Base-by-base conservation (phyloP, 2,888 invertebrate species). In the Eupithecia subfuscata region DNA sequence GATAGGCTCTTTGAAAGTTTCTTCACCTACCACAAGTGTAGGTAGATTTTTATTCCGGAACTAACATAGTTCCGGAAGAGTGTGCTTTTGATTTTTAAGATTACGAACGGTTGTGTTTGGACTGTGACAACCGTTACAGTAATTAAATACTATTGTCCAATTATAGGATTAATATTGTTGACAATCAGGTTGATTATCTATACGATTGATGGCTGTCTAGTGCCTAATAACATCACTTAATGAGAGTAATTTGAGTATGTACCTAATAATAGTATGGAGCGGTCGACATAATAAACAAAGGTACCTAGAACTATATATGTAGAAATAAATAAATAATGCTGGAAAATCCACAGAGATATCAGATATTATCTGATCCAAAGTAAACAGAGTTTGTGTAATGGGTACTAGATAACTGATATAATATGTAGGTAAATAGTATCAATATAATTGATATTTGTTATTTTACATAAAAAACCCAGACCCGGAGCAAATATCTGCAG, bases 141-240 rank as follows among this genome's bases (percentile, higher is more conserved):
- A 78, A 76, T 79, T 75, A 77, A 78, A 78, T 79, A 72, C 56
- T 70, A 71, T 76, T 80, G 75, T 76, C 69, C 71, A 77, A 77
- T 74, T 64, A 75, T 52, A 56, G 48, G 68, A 78, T 71, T 76
- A 76, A 78, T 78, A 75, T 63, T 74, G 73, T 73, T 72, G 75
- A 74, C 70, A 75, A 70, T 71, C 67, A 74, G 67, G 72, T 73
- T 70, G 77, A 75, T 80, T 76, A 74, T 75, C 18, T 70, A 60
- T 63, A 75, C 71, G 70, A 77, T 75, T 73, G 48, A 75, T 73
- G 64, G 16, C 43, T 71, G 76, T 73, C 73, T 73, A 72, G 56
- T 34, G 40, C 40, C 25, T 70, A 77, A 68, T 75, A 68, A 73
- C 52, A 67, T 64, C 16, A 22, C 22, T 2, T 67, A n/a, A 40